These are phyloP conservation scores for Ischnus inquisitorius DNA, from an alignment of 2,888 invertebrate species.

Conservation along the genomic window DNA sequence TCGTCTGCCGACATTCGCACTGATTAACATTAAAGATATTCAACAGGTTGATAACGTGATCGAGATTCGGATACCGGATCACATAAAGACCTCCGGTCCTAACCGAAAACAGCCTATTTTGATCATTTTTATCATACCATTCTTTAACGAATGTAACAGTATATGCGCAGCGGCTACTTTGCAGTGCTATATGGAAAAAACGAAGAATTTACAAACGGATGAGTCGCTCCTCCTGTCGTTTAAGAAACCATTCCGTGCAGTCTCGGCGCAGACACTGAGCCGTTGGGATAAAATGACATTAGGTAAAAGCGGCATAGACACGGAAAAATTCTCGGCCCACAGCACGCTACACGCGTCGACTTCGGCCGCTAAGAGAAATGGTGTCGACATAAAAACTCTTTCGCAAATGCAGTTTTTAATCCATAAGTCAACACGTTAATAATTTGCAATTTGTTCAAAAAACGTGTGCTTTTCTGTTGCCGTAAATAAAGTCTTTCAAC, in stretches of 20 bases:
- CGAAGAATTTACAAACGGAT: neutral
- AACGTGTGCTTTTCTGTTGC: slow-evolving; percentile 1
- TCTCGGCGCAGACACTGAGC: slow-evolving; percentile 38
- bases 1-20: slow-evolving; percentile 45
- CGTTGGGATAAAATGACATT: slow-evolving; percentile 43
- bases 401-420: slow-evolving; percentile 9
- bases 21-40: slow-evolving; percentile 45
- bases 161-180: slow-evolving; percentile 45
- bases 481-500: slow-evolving; percentile 45
- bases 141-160: slow-evolving; percentile 24
- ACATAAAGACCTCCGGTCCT: slow-evolving; percentile 50
- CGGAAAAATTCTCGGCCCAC: slow-evolving; percentile 43
- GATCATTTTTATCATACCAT: slow-evolving; percentile 33
- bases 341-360: slow-evolving; percentile 48
- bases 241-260: slow-evolving; percentile 39
- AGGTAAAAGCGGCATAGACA: slow-evolving; percentile 42
- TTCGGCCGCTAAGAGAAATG: slow-evolving; percentile 42
- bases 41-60: slow-evolving; percentile 17
- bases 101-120: slow-evolving; percentile 50
- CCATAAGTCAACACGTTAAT: neutral
- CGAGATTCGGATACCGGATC: slow-evolving; percentile 42
- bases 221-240: slow-evolving; percentile 33
- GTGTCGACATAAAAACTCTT: slow-evolving; percentile 10
- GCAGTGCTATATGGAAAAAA: slow-evolving; percentile 45
- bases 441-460: neutral